phyloP scores from a whole-genome alignment of 2,888 invertebrate species.

The Lamellibrachia satsuma region DNA sequence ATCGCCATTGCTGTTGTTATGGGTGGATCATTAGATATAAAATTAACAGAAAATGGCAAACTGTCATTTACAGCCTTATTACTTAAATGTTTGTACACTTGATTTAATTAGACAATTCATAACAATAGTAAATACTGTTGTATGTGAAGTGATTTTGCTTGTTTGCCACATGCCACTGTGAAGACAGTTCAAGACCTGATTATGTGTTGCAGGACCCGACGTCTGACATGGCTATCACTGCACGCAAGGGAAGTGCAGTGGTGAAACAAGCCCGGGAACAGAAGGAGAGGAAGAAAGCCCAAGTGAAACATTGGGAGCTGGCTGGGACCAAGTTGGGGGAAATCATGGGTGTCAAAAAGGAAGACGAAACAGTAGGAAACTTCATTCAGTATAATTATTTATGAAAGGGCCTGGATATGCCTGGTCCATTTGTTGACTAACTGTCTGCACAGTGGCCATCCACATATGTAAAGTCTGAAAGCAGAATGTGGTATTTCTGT shows the following conservation, averaged over 20 bases:
- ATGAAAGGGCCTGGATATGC: background rate
- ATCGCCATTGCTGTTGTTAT: no score
- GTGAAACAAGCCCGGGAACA: constrained; percentile 93
- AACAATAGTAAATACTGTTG: no score
- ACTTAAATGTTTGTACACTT: no score
- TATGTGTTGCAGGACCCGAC: constrained; percentile 78
- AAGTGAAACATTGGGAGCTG: constrained; percentile 98
- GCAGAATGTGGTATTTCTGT: background rate
- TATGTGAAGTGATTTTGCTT: background rate
- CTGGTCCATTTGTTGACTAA: background rate
- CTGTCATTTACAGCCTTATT: no score
- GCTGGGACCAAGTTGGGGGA: constrained; percentile 95
- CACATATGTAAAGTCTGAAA: background rate
- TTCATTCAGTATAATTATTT: background rate
- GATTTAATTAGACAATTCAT: no score
- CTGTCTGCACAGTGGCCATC: background rate
- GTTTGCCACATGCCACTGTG: background rate
- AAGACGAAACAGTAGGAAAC: constrained; percentile 75
- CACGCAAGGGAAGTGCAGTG: constrained; percentile 86
- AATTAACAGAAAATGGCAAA: no score
- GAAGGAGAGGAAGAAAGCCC: constrained; percentile 94
- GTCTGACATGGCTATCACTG: constrained; percentile 95
- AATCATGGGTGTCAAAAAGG: constrained; percentile 89
- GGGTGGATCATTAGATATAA: no score
- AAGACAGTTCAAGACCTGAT: background rate